Percentiles rank a stretch among this genome's conserved stretches.
Conservation (phyloP, 2,888 invertebrate species). For the Brachypalpus laphriformis region DNA sequence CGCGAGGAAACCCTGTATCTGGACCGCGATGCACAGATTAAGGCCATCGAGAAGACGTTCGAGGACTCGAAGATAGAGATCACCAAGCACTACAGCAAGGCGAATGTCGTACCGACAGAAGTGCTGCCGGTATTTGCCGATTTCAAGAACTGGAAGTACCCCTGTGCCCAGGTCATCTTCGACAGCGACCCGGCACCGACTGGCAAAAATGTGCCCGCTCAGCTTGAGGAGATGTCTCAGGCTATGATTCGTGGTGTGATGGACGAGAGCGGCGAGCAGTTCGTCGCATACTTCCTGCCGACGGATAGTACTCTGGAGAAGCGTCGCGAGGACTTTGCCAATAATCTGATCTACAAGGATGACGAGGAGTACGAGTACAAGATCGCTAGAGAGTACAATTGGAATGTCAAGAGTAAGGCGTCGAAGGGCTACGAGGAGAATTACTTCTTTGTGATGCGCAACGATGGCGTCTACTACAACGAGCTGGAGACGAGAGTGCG, state of each 20-base stretch:
- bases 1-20: conserved; percentile 96
- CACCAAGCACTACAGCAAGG: conserved; percentile 97
- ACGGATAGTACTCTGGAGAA: conserved; percentile 96
- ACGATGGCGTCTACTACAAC: conserved; percentile 96
- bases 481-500: conserved; percentile 97
- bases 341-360: conserved; percentile 91
- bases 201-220: conserved; percentile 92
- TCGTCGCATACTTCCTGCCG: conserved; percentile 99
- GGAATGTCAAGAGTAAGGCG: conserved; percentile 99
- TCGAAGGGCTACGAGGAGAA: conserved; percentile 98
- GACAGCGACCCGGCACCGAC: conserved; percentile 98
- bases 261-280: conserved; percentile 99
- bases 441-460: conserved; percentile 96
- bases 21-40: conserved; percentile 98
- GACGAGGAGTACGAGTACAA: conserved; percentile 97
- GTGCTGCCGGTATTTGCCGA: conserved; percentile 95
- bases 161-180: conserved; percentile 98
- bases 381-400: conserved; percentile 99
- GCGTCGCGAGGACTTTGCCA: conserved; percentile 91
- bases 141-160: conserved; percentile 98
- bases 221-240: conserved; percentile 98
- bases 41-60: conserved; percentile 98
- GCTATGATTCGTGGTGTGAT: conserved; percentile 99
- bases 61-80: conserved; percentile 93
- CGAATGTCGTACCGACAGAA: conserved; percentile 95